phyloP scores from a whole-genome alignment of 1,140 invertebrate genomes.

The Lucilia sericata region DNA sequence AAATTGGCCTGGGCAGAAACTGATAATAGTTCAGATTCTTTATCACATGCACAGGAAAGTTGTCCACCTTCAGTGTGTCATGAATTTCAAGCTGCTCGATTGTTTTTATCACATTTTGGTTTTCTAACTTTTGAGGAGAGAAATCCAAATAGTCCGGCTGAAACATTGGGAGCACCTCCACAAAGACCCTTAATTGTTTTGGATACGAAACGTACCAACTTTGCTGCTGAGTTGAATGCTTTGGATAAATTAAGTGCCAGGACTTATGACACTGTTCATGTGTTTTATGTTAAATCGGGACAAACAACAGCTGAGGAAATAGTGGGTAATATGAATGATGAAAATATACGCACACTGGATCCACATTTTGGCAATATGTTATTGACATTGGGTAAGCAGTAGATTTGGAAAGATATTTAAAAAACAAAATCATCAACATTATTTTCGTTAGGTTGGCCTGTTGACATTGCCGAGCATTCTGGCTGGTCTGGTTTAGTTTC shows the following conservation, averaged over 20 bases:
- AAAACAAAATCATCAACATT: neutral
- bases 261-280: slow-evolving; percentile 91
- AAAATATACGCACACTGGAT: slow-evolving; percentile 55
- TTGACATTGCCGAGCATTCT: slow-evolving; percentile 83
- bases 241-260: slow-evolving; percentile 84
- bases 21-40: slow-evolving; percentile 63
- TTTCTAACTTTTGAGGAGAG: slow-evolving; percentile 84
- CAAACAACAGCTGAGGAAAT: slow-evolving; percentile 84
- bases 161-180: slow-evolving; percentile 65
- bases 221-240: slow-evolving; percentile 80
- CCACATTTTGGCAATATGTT: slow-evolving; percentile 84
- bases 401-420: neutral
- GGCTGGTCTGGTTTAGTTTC: slow-evolving; percentile 90
- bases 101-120: slow-evolving; percentile 95
- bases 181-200: slow-evolving; percentile 78
- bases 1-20: slow-evolving; percentile 66
- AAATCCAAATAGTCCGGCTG: slow-evolving; percentile 68
- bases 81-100: slow-evolving; percentile 92
- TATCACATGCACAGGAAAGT: slow-evolving; percentile 75
- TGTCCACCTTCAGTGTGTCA: slow-evolving; percentile 84
- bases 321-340: slow-evolving; percentile 82
- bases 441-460: slow-evolving; percentile 78
- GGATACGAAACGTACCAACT: slow-evolving; percentile 79
- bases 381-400: slow-evolving; percentile 71
- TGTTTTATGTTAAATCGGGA: slow-evolving; percentile 93